These are phyloP conservation scores for Nymphicus hollandicus DNA, from an alignment of 2,113 vertebrate species.

Conservation along the genomic window DNA sequence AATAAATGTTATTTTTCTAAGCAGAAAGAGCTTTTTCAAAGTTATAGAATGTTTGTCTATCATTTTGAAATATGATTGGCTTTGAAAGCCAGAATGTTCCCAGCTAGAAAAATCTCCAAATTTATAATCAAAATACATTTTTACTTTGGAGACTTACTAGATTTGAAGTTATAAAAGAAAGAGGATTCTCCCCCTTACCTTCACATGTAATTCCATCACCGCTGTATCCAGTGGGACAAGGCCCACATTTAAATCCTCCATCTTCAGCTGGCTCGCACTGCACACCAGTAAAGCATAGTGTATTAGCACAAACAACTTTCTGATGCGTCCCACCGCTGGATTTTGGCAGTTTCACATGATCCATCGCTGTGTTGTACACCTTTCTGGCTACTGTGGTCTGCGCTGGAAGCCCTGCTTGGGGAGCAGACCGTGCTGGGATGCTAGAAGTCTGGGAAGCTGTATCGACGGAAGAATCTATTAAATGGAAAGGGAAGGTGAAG, in stretches of 20 bases:
- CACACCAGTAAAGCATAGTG: conserved; percentile 69
- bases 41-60: background rate
- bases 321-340: accelerated
- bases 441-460: background rate
- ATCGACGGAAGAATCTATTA: conserved; percentile 13
- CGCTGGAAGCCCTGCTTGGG: background rate
- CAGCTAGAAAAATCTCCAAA: background rate
- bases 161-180: background rate
- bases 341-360: background rate
- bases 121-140: background rate
- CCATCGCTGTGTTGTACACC: background rate
- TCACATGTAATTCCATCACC: conserved; percentile 75
- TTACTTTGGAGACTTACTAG: background rate
- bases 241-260: conserved; percentile 66
- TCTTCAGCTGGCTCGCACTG: conserved; percentile 23
- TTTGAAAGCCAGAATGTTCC: background rate
- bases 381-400: background rate
- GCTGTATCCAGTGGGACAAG: conserved; percentile 73
- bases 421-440: background rate
- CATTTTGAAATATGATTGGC: background rate
- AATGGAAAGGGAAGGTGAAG: background rate
- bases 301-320: conserved; percentile 1
- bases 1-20: conserved; percentile 12
- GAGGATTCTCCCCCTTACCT: conserved; percentile 61
- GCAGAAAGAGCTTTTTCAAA: background rate